A percentile compares a stretch with the other conserved stretches of the same genome.
Evolutionary conservation across 92 coral and sea anemone species (phyloP).

Genomic region (Palythoa grandis): DNA sequence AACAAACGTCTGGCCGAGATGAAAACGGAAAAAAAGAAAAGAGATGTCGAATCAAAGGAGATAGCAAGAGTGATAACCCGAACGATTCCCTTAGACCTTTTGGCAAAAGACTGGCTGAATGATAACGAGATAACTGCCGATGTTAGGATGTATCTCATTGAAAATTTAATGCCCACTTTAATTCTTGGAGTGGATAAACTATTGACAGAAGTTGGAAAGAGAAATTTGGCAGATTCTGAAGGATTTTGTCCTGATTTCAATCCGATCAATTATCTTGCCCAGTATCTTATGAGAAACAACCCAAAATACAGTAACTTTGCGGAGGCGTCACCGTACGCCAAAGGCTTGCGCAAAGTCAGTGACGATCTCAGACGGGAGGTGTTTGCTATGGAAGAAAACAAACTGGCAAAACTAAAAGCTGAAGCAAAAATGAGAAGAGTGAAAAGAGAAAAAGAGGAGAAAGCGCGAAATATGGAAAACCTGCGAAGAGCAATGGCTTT

Average conservation of each 20-base stretch:
- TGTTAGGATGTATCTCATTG: constrained; percentile 84
- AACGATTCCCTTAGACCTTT: constrained; percentile 81
- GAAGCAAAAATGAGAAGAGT: constrained; percentile 77
- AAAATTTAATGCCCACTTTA: constrained; percentile 83
- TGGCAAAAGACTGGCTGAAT: constrained; percentile 93
- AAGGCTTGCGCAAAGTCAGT: constrained; percentile 83
- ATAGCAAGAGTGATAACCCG: constrained; percentile 78
- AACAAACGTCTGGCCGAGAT: constrained; percentile 77
- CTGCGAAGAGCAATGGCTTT: constrained; percentile 73
- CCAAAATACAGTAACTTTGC: constrained; percentile 93
- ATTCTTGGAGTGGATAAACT: constrained; percentile 96
- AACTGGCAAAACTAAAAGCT: constrained; percentile 83
- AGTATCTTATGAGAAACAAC: constrained; percentile 92
- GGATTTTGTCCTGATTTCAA: constrained; percentile 84
- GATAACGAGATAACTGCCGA: constrained; percentile 82
- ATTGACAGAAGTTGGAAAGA: constrained; percentile 77
- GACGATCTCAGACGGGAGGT: constrained; percentile 89
- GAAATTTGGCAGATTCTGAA: constrained; percentile 80
- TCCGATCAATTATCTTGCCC: constrained; percentile 90
- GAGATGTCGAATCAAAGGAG: constrained; percentile 78
- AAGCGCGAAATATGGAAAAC: constrained; percentile 71
- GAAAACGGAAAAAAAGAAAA: constrained; percentile 77
- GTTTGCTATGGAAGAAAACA: constrained; percentile 79
- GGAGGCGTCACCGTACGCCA: constrained; percentile 93
- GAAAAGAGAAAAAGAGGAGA: constrained; percentile 83